Conservation (phyloP, 2,888 invertebrate genomes). For the Trissolcus japonicus region DNA sequence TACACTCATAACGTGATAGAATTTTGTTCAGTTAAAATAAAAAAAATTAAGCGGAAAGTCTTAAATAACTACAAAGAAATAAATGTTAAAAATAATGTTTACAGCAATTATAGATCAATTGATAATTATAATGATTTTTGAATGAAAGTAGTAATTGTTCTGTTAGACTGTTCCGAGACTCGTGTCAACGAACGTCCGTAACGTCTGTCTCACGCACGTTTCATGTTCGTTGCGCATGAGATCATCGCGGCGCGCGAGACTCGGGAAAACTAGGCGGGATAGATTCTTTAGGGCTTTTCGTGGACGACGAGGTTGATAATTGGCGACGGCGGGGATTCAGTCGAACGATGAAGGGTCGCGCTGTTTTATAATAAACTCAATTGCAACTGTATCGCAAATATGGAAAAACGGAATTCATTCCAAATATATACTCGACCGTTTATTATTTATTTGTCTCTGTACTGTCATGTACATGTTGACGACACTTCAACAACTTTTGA, state of each 20-base stretch:
- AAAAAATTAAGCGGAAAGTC: too few relatives aligned
- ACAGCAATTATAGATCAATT: background rate
- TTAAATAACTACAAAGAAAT: too few relatives aligned
- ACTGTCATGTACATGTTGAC: background rate
- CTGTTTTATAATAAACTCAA: conserved; percentile 22
- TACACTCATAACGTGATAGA: too few relatives aligned
- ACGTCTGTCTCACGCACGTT: conserved; percentile 52
- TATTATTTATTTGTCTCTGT: conserved; percentile 19
- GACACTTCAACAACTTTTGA: background rate
- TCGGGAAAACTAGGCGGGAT: conserved; percentile 40
- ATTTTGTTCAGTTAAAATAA: too few relatives aligned
- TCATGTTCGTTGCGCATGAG: conserved; percentile 52
- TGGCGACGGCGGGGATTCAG: conserved; percentile 29
- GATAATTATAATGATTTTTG: background rate
- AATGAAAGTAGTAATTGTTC: conserved; percentile 5
- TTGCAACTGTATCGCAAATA: conserved; percentile 21
- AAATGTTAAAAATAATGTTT: background rate
- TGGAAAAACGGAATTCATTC: conserved; percentile 3
- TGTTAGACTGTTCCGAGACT: conserved; percentile 13
- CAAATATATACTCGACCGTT: background rate
- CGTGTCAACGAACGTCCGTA: conserved; percentile 49
- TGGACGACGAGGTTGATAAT: conserved; percentile 30
- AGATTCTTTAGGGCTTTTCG: conserved; percentile 46
- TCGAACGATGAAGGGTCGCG: conserved; percentile 22
- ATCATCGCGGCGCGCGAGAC: conserved; percentile 43